These are phyloP conservation scores for Naja naja DNA, from an alignment of 2,113 vertebrate genomes.

Conservation along the genomic window DNA sequence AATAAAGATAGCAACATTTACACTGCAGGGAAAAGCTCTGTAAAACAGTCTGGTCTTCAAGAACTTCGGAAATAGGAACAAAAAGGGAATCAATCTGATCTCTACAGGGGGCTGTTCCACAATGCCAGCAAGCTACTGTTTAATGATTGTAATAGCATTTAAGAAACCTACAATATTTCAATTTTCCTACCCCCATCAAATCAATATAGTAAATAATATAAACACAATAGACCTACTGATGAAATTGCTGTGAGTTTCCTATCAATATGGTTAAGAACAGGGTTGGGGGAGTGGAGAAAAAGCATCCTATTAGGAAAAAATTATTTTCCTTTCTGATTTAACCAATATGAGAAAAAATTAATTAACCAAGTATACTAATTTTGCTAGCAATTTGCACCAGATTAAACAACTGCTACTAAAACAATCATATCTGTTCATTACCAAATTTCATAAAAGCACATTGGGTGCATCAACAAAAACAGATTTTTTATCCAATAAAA, in stretches of 20 bases:
- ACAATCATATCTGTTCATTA: background rate
- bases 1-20: background rate
- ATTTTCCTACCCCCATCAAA: background rate
- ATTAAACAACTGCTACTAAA: background rate
- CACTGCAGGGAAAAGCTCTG: background rate
- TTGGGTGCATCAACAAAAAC: background rate
- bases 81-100: background rate
- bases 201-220: background rate
- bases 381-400: background rate
- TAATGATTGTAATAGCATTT: background rate
- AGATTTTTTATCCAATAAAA: background rate
- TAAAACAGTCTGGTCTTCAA: background rate
- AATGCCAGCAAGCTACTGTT: background rate
- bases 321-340: background rate
- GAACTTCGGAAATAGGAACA: background rate
- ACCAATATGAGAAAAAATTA: background rate
- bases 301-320: background rate
- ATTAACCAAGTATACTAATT: background rate
- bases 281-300: background rate
- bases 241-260: background rate
- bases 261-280: background rate
- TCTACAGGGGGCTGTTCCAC: background rate
- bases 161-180: background rate
- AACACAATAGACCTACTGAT: background rate
- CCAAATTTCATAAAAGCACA: background rate